Percentiles rank a stretch among this genome's conserved stretches.
Evolutionary conservation across 1,140 invertebrate genomes (phyloP).

Genomic region (Stegodyphus dumicola): DNA sequence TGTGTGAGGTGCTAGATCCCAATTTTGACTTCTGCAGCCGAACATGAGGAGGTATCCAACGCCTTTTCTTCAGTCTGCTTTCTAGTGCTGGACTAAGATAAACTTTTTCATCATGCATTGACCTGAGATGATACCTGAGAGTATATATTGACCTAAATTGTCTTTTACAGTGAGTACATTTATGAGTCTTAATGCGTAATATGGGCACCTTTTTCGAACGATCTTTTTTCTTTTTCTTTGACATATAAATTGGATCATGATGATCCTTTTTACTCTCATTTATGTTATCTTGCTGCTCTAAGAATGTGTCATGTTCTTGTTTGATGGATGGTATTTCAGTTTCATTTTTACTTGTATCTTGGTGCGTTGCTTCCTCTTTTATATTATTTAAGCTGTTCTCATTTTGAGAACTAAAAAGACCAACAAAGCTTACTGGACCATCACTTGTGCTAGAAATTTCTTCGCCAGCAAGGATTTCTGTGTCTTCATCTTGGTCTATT

Average conservation of each 20-base stretch:
- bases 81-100: slow-evolving; percentile 53
- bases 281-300: not conserved
- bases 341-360: slow-evolving; percentile 5
- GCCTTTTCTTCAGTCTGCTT: slow-evolving; percentile 41
- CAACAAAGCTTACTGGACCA: slow-evolving; percentile 37
- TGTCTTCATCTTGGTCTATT: slow-evolving; percentile 58
- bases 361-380: not conserved
- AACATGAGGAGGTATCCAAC: slow-evolving; percentile 53
- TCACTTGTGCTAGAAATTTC: slow-evolving; percentile 39
- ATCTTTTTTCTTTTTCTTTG: slow-evolving; percentile 52
- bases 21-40: slow-evolving; percentile 52
- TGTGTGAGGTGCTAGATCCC: not conserved
- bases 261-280: not conserved
- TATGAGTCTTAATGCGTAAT: slow-evolving; percentile 53
- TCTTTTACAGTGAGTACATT: slow-evolving; percentile 50
- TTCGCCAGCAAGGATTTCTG: slow-evolving; percentile 55
- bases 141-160: slow-evolving; percentile 53
- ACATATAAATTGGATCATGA: not conserved
- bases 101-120: slow-evolving; percentile 55
- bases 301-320: not conserved
- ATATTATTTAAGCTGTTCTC: slow-evolving; percentile 2
- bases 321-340: not conserved
- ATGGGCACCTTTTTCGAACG: slow-evolving; percentile 37
- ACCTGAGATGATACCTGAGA: slow-evolving; percentile 56
- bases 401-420: slow-evolving; percentile 24